Base-by-base conservation (phyloP, 2,888 invertebrate genomes). In the Trypoxylon attenuatum region DNA sequence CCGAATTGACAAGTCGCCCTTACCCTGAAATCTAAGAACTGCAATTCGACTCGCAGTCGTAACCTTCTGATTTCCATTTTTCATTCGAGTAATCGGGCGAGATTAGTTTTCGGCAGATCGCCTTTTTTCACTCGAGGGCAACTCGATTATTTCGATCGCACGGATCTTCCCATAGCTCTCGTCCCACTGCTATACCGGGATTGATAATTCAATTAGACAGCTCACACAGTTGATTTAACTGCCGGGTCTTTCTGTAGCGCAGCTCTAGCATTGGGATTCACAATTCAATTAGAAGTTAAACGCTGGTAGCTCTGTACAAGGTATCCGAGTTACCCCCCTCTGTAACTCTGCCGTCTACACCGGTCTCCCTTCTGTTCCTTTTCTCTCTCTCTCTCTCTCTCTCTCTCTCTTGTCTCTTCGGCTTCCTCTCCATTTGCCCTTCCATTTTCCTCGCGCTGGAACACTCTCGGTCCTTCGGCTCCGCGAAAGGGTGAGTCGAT, bases 241-340 rank as follows among this genome's bases (percentile, higher is more conserved):
- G 76, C 63, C 63, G 52, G 71, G 70, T 73, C 78, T 73, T 70
- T 73, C 77, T 65, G 65, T 66, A 62, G 69, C 57, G 55, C 59
- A 71, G 75, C 63, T 65, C 64, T 47, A 59, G 74, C 76, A 77
- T 76, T 78, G 79, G 81, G 76, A 80, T 81, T 80, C 78, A 77
- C 80, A 77, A 82, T 81, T 81, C 81, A 82, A 82, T 82, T 82
- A 82, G 77, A 82, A 82, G 82, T 82, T 82, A 81, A 82, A 81
- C 76, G 80, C 78, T 70, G 76, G 65, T 76, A 75, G 77, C 70
- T 77, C 77, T 75, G 71, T 77, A 78, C 78, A 74, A 76, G 78
- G 70, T 76, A 80, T 79, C 73, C 65, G 74, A 75, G 71, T 77
- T 75, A 73, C 69, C 71, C 65, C 47, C 66, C 59, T 55, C 3